Evolutionary conservation across 1,140 invertebrate species (phyloP), one percentile per base, ranked within the genome.

Genomic region (Metopolophium dirhodum): DNA sequence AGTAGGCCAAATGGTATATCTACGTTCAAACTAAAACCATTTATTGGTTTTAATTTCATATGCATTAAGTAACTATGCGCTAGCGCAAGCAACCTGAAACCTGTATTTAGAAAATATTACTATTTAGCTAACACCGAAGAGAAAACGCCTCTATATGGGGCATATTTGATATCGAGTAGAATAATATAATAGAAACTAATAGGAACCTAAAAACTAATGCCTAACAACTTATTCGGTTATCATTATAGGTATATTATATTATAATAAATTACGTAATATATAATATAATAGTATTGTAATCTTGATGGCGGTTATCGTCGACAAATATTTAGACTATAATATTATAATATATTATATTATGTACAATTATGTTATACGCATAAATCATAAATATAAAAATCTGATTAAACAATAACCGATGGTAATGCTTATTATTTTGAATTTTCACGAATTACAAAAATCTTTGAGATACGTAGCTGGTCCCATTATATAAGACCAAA

Each of bases 41-140:
- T 91, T 91, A 47, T 77, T 49, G 90, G 57, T 45, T n/a, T 47
- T 91, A 68, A 91, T 77, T 61, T 68, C 2, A 91, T 47, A 91
- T 77, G 89, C 90, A 49, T 47, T 82, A 51, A 91, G 35, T 91
- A 82, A 82, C 90, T 82, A 82, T 49, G 47, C n/a, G 30, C 54
- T 26, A 30, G 57, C 45, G 26, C 90, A 41, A 49, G 90, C 30
- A 11, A 7, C 57, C 90, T 41, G 90, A 91, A 91, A 91, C 90
- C 90, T 82, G 90, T 91, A 91, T 91, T 91, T 82, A 91, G 68
- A 91, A 91, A 90, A 90, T 90, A 90, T 30, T 90, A 90, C 51
- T 90, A 20, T 90, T 90, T 90, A 61, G 8, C 37, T 23, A 3
- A 37, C 54, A 18, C 35, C 51, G 54, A 61, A 90, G 88, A 90